phyloP scores from a whole-genome alignment of 2,113 vertebrate genomes.

The Salvelinus alpinus region DNA sequence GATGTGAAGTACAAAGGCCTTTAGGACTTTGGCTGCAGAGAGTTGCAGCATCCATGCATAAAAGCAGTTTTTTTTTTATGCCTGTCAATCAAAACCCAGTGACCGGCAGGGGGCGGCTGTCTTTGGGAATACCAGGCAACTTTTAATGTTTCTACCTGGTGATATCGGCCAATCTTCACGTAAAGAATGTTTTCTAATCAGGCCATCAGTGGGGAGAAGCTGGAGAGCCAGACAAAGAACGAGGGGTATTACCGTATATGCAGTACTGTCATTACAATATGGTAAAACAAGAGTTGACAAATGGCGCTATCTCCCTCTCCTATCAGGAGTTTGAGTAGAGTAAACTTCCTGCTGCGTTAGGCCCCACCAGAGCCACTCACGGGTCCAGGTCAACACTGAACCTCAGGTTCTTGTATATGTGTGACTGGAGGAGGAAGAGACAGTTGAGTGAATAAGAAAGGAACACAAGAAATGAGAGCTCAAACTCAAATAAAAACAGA shows the following conservation, averaged over 20 bases:
- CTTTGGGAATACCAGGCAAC: too few species aligned
- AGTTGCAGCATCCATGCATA: too few species aligned
- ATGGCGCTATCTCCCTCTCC: constrained; percentile 81
- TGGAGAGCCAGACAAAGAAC: constrained; percentile 40
- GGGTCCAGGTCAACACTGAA: constrained; percentile 97
- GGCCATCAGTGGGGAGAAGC: constrained; percentile 93
- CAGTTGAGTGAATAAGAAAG: not conserved
- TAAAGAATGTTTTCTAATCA: constrained; percentile 99
- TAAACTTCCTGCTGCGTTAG: constrained; percentile 96
- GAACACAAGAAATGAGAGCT: not conserved
- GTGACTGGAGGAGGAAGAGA: constrained; percentile 73
- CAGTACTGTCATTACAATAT: not conserved
- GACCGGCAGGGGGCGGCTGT: too few species aligned
- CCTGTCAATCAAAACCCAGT: too few species aligned
- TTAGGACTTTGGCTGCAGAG: too few species aligned
- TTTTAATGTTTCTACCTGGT: constrained; percentile 80
- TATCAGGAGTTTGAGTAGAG: constrained; percentile 91
- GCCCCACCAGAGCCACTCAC: constrained; percentile 95
- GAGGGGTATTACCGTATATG: too few species aligned
- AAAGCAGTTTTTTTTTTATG: too few species aligned
- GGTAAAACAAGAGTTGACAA: not conserved
- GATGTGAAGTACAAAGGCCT: too few species aligned
- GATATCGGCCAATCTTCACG: constrained; percentile 96
- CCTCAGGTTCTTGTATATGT: constrained; percentile 93
- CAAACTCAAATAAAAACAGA: not conserved